Percentiles rank a stretch among this genome's conserved stretches.
phyloP scores from a whole-genome alignment of 2,113 vertebrate genomes.

The Mugil cephalus region DNA sequence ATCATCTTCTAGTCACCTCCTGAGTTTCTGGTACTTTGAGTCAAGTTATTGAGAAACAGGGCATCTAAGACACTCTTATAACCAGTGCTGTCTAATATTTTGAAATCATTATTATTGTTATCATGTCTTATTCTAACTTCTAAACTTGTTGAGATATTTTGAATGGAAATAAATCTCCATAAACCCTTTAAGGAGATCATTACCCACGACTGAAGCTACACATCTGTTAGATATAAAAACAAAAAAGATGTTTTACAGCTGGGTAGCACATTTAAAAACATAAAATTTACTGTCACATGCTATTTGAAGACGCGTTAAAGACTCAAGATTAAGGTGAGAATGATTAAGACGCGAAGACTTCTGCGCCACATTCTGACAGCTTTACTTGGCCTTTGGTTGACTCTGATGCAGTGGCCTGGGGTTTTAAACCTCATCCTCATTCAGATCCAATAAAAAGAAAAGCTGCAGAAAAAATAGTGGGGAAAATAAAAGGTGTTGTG shows the following conservation, averaged over 20 bases:
- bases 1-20: too few species aligned
- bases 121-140: not conserved
- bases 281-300: slow-evolving; percentile 17
- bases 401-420: slow-evolving; percentile 28
- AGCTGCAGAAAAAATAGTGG: slow-evolving; percentile 40
- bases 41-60: too few species aligned
- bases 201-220: not conserved
- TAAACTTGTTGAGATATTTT: not conserved
- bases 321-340: slow-evolving; percentile 33
- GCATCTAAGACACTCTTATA: not conserved
- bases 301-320: slow-evolving; percentile 3
- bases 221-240: slow-evolving; percentile 28
- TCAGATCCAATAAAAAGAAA: slow-evolving; percentile 61
- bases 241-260: slow-evolving; percentile 33
- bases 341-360: slow-evolving; percentile 35
- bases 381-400: slow-evolving; percentile 40
- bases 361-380: slow-evolving; percentile 39
- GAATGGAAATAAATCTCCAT: slow-evolving; percentile 2
- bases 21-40: too few species aligned
- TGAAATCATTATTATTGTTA: too few species aligned
- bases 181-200: not conserved
- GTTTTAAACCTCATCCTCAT: slow-evolving; percentile 58
- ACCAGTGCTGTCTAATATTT: not conserved
- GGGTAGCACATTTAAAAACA: slow-evolving; percentile 28
- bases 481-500: slow-evolving; percentile 56